Evolutionary conservation across 2,113 vertebrate species (phyloP), one percentile per base, ranked within the genome.

Genomic region (Platysteira castanea): DNA sequence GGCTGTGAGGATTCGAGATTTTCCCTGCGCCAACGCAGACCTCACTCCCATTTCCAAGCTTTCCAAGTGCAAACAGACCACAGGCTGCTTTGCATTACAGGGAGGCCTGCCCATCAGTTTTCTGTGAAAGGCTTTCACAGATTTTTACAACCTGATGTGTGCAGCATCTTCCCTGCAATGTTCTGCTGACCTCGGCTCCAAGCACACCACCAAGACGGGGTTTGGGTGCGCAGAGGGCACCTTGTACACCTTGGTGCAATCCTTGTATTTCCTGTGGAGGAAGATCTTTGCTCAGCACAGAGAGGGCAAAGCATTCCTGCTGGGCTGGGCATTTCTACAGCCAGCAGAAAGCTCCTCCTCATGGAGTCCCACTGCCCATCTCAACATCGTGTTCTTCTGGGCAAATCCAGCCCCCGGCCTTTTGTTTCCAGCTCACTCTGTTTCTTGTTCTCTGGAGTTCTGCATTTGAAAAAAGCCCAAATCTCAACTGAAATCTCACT

Each of bases 1-100:
- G 86, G 88, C 96, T 97, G 94, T 92, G 88, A 97, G 93, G 78
- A 96, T 54, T 85, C 70, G 73, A 46, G 86, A 90, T 96, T 97
- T 95, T 91, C 93, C 71, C 86, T 31, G 31, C 2, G 64, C 95
- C 93, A 97, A 60, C 22, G 1, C 92, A 96, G 88, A 91, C 93
- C 90, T 95, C 90, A 76, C 53, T 92, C 74, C 26, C 56, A 87
- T 95, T 94, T 91, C 86, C 75, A 96, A 92, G 89, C 67, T 60
- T 90, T 96, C 92, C 96, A 96, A 83, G 79, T 52, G 73, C 74
- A 93, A 96, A 96, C 86, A 95, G 50, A 92, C 90, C 65, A 71
- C 86, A 53, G 96, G 78, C 95, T 96, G 91, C 93, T 94, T 96
- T 95, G 91, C 70, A 92, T 94, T 95, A 87, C 44, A 49, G 92